Evolutionary conservation across 2,113 vertebrate genomes (phyloP).

Genomic region (Clarias gariepinus): DNA sequence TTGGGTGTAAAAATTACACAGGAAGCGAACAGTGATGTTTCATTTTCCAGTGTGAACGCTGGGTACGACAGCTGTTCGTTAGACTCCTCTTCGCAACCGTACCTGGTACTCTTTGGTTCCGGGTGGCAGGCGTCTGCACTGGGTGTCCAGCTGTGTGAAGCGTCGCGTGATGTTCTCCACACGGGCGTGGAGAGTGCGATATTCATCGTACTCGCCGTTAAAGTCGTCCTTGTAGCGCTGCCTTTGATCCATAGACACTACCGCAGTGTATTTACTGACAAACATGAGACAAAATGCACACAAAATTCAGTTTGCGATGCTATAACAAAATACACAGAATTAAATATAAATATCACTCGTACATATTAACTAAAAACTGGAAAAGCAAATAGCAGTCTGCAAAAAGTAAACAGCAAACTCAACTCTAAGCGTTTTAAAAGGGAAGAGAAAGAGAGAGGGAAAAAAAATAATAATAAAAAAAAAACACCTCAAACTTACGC

Average conservation of each 20-base stretch:
- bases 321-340: not conserved
- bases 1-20: not conserved
- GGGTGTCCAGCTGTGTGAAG: constrained; percentile 79
- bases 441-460: no score
- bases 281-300: not conserved
- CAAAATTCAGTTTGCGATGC: not conserved
- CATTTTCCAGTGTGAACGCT: not conserved
- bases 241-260: constrained; percentile 82
- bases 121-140: constrained; percentile 76
- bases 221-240: constrained; percentile 88
- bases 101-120: constrained; percentile 88
- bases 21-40: not conserved
- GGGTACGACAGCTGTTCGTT: no score
- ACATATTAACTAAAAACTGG: not conserved
- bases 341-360: not conserved
- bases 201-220: constrained; percentile 88
- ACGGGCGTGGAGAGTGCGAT: constrained; percentile 78
- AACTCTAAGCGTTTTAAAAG: not conserved
- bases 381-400: not conserved
- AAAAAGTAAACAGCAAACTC: not conserved
- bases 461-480: no score
- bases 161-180: constrained; percentile 78
- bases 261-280: constrained; percentile 79
- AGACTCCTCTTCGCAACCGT: not conserved
- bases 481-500: constrained; percentile 73